Conservation (phyloP, 2,888 invertebrate genomes). For the Xanthorhoe spadicearia region DNA sequence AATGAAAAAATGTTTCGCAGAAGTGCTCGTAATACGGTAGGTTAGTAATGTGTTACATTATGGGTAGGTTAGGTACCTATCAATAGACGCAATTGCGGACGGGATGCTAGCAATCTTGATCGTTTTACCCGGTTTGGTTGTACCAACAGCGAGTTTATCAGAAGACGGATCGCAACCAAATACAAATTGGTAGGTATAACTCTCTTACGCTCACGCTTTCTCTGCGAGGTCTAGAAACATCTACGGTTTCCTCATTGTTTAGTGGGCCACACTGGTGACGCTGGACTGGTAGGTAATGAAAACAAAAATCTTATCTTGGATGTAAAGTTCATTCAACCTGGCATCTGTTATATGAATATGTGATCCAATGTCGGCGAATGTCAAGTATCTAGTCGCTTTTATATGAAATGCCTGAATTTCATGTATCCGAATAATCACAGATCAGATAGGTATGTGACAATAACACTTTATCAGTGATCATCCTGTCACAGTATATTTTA, state of each 20-base stretch:
- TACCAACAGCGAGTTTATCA: slow-evolving; percentile 8
- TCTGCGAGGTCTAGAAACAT: neutral
- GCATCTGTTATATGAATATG: neutral
- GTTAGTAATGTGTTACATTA: too few relatives aligned
- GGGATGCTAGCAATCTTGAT: slow-evolving; percentile 61
- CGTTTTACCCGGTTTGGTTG: slow-evolving; percentile 45
- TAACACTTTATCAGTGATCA: too few relatives aligned
- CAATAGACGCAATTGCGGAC: slow-evolving; percentile 46
- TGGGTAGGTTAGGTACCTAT: neutral
- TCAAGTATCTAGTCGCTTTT: too few relatives aligned
- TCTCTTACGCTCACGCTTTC: neutral
- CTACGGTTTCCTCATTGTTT: neutral
- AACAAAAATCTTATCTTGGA: slow-evolving; percentile 34
- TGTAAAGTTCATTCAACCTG: slow-evolving; percentile 34
- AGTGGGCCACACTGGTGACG: too few relatives aligned
- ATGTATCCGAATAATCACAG: too few relatives aligned
- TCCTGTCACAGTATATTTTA: too few relatives aligned
- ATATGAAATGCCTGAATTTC: too few relatives aligned
- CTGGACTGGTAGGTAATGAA: slow-evolving; percentile 2
- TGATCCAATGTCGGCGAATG: neutral
- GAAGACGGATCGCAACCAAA: neutral
- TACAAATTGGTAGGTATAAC: neutral
- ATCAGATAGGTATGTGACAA: too few relatives aligned
- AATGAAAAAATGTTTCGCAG: too few relatives aligned
- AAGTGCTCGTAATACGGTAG: too few relatives aligned